These are phyloP conservation scores for Conopomorpha cramerella DNA, from an alignment of 1,140 invertebrate species.

Conservation along the genomic window DNA sequence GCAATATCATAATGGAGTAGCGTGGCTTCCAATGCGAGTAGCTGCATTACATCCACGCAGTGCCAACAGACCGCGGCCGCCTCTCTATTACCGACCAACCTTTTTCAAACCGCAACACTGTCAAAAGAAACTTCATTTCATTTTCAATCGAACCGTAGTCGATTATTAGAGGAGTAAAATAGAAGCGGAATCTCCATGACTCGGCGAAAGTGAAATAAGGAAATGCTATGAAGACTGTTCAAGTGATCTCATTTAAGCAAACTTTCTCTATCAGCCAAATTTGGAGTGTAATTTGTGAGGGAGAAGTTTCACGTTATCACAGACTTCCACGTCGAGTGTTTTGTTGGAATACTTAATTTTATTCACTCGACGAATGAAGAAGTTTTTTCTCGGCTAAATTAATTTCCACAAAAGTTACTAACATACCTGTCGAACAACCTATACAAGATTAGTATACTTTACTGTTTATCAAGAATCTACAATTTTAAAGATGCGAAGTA, in stretches of 20 bases:
- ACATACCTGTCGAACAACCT: too few species aligned
- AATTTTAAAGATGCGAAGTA: too few species aligned
- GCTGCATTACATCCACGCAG: conserved; percentile 27
- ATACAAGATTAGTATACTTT: too few species aligned
- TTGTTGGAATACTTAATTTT: conserved; percentile 45
- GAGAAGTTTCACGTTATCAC: conserved; percentile 54
- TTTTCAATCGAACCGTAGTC: background rate
- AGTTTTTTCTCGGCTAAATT: too few species aligned
- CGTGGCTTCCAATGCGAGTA: conserved; percentile 30
- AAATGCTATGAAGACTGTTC: conserved; percentile 36
- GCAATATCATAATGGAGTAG: conserved; percentile 50
- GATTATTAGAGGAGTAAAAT: too few species aligned
- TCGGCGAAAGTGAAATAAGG: conserved; percentile 36
- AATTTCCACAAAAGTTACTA: too few species aligned
- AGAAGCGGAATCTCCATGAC: conserved; percentile 19
- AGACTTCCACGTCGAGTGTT: conserved; percentile 53
- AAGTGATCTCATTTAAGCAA: conserved; percentile 53
- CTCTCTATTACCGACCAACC: too few species aligned
- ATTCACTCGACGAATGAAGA: conserved; percentile 21
- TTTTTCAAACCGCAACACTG: too few species aligned
- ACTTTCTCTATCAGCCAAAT: conserved; percentile 55
- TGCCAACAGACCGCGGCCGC: conserved; percentile 5
- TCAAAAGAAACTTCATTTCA: background rate
- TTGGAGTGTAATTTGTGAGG: conserved; percentile 54
- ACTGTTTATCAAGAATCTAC: too few species aligned